Conservation (phyloP, 1,140 invertebrate species). For the Pseudomyrmex pallidus region DNA sequence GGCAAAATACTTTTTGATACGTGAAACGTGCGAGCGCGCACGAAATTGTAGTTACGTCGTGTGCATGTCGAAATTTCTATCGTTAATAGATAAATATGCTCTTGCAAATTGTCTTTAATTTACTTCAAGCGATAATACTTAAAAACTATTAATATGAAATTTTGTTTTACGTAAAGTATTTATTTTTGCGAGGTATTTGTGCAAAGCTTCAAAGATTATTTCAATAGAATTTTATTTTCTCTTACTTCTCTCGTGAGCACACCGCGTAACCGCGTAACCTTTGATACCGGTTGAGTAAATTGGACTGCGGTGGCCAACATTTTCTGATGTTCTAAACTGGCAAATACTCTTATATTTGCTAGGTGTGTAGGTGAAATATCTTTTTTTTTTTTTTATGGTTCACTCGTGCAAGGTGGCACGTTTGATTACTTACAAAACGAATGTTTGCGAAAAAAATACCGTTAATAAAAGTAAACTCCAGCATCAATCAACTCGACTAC, state of each 20-base stretch:
- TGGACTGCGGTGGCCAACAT: constrained; percentile 35
- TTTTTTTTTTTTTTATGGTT: constrained; percentile 28
- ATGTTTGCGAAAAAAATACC: constrained; percentile 37
- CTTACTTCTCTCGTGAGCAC: constrained; percentile 3
- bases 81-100: neutral
- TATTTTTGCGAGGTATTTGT: neutral
- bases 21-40: neutral
- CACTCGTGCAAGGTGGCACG: constrained; percentile 35
- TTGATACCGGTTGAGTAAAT: constrained; percentile 33
- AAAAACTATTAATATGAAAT: neutral
- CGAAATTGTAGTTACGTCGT: neutral
- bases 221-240: constrained; percentile 13
- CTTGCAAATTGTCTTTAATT: neutral
- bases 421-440: constrained; percentile 47
- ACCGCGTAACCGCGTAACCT: constrained; percentile 14
- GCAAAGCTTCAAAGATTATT: constrained; percentile 29
- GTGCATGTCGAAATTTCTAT: neutral
- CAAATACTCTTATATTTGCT: constrained; percentile 47
- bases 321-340: constrained; percentile 48
- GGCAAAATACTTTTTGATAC: neutral
- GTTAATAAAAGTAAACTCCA: constrained; percentile 42
- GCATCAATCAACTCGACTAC: constrained; percentile 10
- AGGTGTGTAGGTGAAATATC: constrained; percentile 10
- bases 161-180: neutral
- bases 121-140: too few relatives aligned